phyloP scores from a whole-genome alignment of 2,888 invertebrate genomes.

The Rhagonycha lutea region DNA sequence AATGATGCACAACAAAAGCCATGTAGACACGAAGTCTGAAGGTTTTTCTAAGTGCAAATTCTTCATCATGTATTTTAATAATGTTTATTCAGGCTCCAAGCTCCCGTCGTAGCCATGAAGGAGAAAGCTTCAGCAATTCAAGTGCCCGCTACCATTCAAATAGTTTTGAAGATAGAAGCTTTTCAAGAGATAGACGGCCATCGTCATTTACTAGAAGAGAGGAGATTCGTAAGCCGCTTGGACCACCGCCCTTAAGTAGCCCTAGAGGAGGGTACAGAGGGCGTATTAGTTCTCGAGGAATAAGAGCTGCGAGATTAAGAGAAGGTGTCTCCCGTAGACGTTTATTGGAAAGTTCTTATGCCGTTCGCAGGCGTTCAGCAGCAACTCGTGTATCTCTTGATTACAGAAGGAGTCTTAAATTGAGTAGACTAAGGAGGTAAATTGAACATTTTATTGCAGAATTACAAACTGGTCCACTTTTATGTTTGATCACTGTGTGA shows the following conservation, averaged over 20 bases:
- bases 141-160: conserved; percentile 61
- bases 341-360: conserved; percentile 62
- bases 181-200: conserved; percentile 55
- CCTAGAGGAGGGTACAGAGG: conserved; percentile 44
- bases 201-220: conserved; percentile 46
- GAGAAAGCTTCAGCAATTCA: conserved; percentile 60
- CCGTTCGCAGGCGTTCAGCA: conserved; percentile 59
- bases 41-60: conserved; percentile 24
- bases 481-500: conserved; percentile 27
- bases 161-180: conserved; percentile 60
- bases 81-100: conserved; percentile 53
- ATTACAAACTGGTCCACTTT: conserved; percentile 15
- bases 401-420: conserved; percentile 53
- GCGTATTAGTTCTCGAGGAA: conserved; percentile 55
- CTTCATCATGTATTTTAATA: conserved; percentile 19
- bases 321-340: conserved; percentile 63
- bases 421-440: conserved; percentile 57
- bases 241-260: conserved; percentile 42
- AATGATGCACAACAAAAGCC: conserved; percentile 19
- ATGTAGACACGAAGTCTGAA: conserved; percentile 45
- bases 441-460: conserved; percentile 38
- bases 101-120: conserved; percentile 51
- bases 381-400: conserved; percentile 48
- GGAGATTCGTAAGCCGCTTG: conserved; percentile 52
- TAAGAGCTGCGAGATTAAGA: conserved; percentile 54